phyloP scores from a whole-genome alignment of 2,888 invertebrate genomes.

The Marronus borbonicus region DNA sequence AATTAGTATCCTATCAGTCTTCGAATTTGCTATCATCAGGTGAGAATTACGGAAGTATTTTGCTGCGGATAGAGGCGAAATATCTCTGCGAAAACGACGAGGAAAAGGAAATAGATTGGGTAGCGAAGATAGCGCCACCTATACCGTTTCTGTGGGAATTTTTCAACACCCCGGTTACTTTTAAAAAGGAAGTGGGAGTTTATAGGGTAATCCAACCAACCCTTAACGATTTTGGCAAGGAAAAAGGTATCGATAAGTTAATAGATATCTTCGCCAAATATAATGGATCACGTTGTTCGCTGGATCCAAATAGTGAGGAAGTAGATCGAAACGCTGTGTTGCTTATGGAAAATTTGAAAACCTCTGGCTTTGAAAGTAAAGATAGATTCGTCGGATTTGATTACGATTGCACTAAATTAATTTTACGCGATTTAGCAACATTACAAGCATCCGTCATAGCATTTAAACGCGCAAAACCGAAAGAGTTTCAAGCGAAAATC shows the following conservation, averaged over 20 bases:
- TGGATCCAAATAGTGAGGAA: conserved; percentile 55
- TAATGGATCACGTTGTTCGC: conserved; percentile 70
- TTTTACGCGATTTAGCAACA: conserved; percentile 70
- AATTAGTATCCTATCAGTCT: conserved; percentile 59
- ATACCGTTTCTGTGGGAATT: conserved; percentile 70
- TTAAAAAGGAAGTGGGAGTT: conserved; percentile 72
- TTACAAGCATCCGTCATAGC: conserved; percentile 74
- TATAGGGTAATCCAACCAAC: conserved; percentile 70
- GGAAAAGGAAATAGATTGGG: conserved; percentile 67
- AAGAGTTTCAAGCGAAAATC: conserved; percentile 65
- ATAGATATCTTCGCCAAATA: conserved; percentile 70
- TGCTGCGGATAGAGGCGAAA: conserved; percentile 66
- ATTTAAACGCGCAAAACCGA: conserved; percentile 69
- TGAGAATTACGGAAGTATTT: conserved; percentile 76
- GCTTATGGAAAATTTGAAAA: conserved; percentile 72
- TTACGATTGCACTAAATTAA: conserved; percentile 68
- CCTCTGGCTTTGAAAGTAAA: conserved; percentile 68
- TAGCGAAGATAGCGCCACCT: conserved; percentile 73
- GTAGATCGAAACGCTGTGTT: conserved; percentile 73
- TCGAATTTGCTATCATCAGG: conserved; percentile 71
- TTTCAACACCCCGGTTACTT: conserved; percentile 71
- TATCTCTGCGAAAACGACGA: conserved; percentile 22
- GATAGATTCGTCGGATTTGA: conserved; percentile 71
- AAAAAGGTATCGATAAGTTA: conserved; percentile 66
- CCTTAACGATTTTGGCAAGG: conserved; percentile 66